Conservation (phyloP, 2,888 invertebrate species). For the Oscheius sp. region DNA sequence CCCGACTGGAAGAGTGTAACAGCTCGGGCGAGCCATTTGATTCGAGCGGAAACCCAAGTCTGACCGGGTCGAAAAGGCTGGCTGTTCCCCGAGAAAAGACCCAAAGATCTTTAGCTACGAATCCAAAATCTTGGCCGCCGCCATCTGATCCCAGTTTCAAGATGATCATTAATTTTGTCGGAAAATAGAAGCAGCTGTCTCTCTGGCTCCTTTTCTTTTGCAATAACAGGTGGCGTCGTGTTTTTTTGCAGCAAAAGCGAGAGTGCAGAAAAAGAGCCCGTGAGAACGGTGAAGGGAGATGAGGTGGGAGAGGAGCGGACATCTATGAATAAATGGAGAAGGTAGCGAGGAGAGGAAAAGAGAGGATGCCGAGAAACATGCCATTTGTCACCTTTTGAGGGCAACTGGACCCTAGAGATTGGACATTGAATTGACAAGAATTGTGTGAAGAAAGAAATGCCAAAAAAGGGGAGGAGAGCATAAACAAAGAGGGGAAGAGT, state of each 20-base stretch:
- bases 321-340: background rate
- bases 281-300: background rate
- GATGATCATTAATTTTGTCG: background rate
- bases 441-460: too few relatives aligned
- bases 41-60: too few relatives aligned
- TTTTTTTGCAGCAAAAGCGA: background rate
- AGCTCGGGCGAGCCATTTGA: too few relatives aligned
- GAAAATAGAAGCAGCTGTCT: slow-evolving; percentile 4
- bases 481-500: background rate
- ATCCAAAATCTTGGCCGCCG: background rate
- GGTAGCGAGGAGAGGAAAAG: background rate
- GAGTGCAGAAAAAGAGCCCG: background rate
- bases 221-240: background rate
- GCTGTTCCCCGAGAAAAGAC: too few relatives aligned
- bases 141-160: background rate
- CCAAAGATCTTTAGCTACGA: too few relatives aligned
- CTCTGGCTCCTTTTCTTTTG: background rate
- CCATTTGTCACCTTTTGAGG: too few relatives aligned
- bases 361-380: background rate
- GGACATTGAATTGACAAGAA: too few relatives aligned
- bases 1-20: background rate
- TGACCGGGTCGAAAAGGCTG: background rate
- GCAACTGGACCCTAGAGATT: too few relatives aligned
- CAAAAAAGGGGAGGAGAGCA: background rate
- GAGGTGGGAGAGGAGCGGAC: background rate